Evolutionary conservation across 2,797 vertebrate genomes (phyloP), one percentile per base, ranked within the genome.

Genomic region (Tangara arthus): DNA sequence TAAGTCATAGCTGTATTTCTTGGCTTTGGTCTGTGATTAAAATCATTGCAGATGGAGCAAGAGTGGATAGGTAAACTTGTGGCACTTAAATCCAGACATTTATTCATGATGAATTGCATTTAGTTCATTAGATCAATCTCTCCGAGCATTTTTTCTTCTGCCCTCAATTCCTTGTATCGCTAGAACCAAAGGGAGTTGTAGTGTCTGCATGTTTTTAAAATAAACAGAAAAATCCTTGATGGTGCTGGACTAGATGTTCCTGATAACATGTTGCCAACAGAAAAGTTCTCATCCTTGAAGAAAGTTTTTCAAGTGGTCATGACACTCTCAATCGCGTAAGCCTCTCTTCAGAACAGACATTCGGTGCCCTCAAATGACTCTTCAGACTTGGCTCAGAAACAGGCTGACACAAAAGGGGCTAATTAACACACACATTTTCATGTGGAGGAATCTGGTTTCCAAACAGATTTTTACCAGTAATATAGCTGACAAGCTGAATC

Each of bases 381-480:
- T 97, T 90, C 82, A 89, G 89, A 93, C 95, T 97, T 97, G 97
- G 76, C 96, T 96, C 83, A 93, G 87, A 78, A 94, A 46, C 88
- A 92, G 72, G 37, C 22, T 96, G 88, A 96, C 93, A 95, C 91
- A 95, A 87, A 97, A 96, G 81, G 92, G 89, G 93, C 92, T 97
- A 93, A 96, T 97, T 95, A 96, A 92, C 81, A 81, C 71, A 73
- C 73, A 89, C 88, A 86, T 94, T 94, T 95, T 97, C 92, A 93
- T 96, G 97, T 95, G 97, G 88, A 97, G 95, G 95, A 97, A 96
- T 95, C 95, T 95, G 87, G 92, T 92, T 85, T 95, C 82, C 93
- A 93, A 95, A 95, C 84, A 90, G 87, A 93, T 96, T 97, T 96
- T 96, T 94, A 95, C 91, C 93, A 96, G 87, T 93, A 96, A 94